Evolutionary conservation across 1,140 invertebrate species (phyloP).

Genomic region (Drosophila repleta): DNA sequence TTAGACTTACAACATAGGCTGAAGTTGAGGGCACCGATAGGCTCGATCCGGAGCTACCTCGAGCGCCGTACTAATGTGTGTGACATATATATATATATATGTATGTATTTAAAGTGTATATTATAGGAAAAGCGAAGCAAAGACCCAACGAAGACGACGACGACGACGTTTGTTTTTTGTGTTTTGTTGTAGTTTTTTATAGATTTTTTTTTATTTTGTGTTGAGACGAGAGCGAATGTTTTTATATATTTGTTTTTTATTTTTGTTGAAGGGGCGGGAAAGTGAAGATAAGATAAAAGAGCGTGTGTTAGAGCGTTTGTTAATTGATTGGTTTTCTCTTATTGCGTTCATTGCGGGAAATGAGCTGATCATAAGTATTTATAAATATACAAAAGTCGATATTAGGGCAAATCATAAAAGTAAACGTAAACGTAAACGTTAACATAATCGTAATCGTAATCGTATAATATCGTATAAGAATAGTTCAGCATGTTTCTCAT

Average conservation of each 20-base stretch:
- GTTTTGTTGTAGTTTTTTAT: constrained; percentile 20
- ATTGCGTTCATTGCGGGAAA: constrained; percentile 53
- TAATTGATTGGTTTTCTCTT: constrained; percentile 29
- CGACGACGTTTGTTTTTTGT: constrained; percentile 22
- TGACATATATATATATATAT: neutral
- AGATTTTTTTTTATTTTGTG: constrained; percentile 22
- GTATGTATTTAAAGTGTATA: constrained; percentile 13
- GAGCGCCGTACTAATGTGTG: constrained; percentile 79
- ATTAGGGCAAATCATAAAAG: constrained; percentile 4
- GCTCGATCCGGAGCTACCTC: constrained; percentile 88
- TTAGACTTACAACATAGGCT: constrained; percentile 86
- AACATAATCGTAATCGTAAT: constrained; percentile 27
- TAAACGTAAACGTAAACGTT: too few species aligned
- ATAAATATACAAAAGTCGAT: constrained; percentile 39
- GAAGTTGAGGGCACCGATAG: constrained; percentile 90
- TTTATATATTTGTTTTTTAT: neutral
- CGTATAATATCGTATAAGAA: constrained; percentile 5
- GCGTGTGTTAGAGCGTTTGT: constrained; percentile 71
- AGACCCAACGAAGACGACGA: constrained; percentile 27
- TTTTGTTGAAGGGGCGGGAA: constrained; percentile 28
- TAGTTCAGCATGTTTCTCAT: constrained; percentile 37
- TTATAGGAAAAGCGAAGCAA: constrained; percentile 25
- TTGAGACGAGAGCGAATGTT: constrained; percentile 42
- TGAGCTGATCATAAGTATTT: constrained; percentile 65
- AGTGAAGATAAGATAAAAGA: constrained; percentile 76